A percentile compares a stretch with the other conserved stretches of the same genome.
Conservation (phyloP, 2,113 vertebrate genomes). For the Paralichthys olivaceus region DNA sequence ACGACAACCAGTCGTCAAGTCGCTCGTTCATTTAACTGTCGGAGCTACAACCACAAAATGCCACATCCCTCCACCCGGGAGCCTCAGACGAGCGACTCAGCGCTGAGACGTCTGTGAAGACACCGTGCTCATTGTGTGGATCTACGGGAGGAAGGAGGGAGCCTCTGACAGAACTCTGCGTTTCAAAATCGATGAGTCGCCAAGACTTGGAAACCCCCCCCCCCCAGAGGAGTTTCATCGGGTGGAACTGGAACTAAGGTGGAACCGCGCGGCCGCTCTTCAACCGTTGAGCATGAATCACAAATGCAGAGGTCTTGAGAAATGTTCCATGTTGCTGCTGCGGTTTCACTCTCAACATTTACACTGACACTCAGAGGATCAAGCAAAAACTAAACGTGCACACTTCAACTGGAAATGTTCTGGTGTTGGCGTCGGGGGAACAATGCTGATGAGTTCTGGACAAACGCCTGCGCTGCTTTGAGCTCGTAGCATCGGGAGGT, state of each 20-base stretch:
- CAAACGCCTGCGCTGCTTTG: neutral
- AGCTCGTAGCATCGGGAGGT: conserved; percentile 13
- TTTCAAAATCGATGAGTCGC: neutral
- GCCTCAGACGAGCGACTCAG: neutral
- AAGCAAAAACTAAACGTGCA: neutral
- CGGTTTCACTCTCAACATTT: neutral
- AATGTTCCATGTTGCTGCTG: neutral
- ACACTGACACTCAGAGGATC: conserved; percentile 10
- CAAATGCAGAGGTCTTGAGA: neutral
- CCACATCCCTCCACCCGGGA: accelerated
- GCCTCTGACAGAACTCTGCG: neutral
- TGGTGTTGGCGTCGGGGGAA: conserved; percentile 40
- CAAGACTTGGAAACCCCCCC: conserved; percentile 48
- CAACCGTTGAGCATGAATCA: conserved; percentile 30
- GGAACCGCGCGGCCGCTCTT: neutral
- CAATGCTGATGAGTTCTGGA: conserved; percentile 29
- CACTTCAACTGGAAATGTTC: neutral
- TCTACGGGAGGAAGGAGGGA: no score
- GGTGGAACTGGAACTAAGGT: conserved; percentile 50
- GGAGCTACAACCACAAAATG: neutral
- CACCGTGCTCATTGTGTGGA: no score
- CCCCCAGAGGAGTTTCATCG: conserved; percentile 15
- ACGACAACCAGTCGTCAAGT: neutral
- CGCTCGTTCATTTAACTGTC: neutral
- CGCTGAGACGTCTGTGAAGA: conserved; percentile 1